Evolutionary conservation across 2,797 vertebrate genomes (phyloP).

Genomic region (Eulemur albifrons): DNA sequence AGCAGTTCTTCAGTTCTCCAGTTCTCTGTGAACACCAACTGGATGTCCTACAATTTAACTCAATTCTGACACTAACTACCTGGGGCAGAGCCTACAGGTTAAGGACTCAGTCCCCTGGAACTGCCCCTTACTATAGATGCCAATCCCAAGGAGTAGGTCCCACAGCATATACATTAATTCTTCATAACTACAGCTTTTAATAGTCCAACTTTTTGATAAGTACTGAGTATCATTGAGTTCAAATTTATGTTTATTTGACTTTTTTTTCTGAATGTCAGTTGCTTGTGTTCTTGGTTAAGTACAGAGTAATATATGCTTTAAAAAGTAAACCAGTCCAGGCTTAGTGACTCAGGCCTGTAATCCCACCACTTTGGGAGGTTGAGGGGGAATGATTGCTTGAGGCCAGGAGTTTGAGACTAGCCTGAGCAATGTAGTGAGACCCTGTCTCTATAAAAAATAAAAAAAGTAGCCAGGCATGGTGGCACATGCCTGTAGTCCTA

Average conservation of each 20-base stretch:
- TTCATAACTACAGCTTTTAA: conserved; percentile 5
- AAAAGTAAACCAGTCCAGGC: not conserved
- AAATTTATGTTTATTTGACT: not conserved
- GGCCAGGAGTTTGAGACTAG: not conserved
- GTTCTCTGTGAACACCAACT: not conserved
- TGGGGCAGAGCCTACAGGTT: not conserved
- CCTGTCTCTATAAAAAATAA: too few relatives aligned
- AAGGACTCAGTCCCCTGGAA: not conserved
- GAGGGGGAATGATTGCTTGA: not conserved
- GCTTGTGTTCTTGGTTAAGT: not conserved
- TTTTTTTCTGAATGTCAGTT: not conserved
- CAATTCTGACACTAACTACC: not conserved
- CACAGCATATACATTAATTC: not conserved
- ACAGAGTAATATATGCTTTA: not conserved
- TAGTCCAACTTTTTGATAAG: not conserved
- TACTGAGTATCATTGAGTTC: not conserved
- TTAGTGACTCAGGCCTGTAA: not conserved
- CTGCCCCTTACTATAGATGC: not conserved
- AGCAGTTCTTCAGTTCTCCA: not conserved
- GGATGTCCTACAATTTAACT: not conserved
- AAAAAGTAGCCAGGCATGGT: not conserved
- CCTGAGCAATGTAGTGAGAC: not conserved
- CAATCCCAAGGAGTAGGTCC: not conserved
- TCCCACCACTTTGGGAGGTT: not conserved
- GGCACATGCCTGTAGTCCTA: not conserved